These are phyloP conservation scores for Euproctis similis DNA, from an alignment of 2,888 invertebrate genomes.

Conservation along the genomic window DNA sequence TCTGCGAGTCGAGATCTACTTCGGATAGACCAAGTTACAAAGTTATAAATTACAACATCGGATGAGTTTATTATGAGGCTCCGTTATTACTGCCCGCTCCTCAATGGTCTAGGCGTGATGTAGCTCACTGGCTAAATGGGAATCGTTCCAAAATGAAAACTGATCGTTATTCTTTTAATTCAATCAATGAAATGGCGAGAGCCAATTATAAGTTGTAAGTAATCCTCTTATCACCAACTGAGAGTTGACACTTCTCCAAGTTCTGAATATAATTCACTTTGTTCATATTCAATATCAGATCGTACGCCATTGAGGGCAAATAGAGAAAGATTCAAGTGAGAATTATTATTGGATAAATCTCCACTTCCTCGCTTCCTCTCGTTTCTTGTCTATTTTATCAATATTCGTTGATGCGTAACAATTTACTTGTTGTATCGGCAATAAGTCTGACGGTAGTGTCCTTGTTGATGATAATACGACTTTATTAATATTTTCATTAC, in stretches of 20 bases:
- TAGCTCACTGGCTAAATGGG: too few species aligned
- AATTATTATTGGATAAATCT: constrained; percentile 72
- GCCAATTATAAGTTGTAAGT: constrained; percentile 73
- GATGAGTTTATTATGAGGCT: too few species aligned
- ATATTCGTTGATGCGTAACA: constrained; percentile 52
- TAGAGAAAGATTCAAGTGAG: constrained; percentile 72
- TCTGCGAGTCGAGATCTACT: too few species aligned
- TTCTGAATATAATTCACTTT: constrained; percentile 70
- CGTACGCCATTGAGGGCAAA: constrained; percentile 66
- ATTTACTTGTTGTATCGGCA: constrained; percentile 60
- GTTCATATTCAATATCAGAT: constrained; percentile 74
- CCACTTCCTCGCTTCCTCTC: constrained; percentile 58
- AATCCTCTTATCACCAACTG: constrained; percentile 66
- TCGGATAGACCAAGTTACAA: too few species aligned
- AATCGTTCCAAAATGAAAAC: constrained; percentile 38
- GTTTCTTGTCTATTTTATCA: too few species aligned
- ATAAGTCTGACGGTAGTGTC: constrained; percentile 36
- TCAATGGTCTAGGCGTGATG: too few species aligned
- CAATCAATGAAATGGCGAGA: constrained; percentile 59
- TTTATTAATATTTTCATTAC: too few species aligned
- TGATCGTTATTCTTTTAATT: constrained; percentile 44
- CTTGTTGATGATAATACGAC: too few species aligned
- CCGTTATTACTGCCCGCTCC: too few species aligned
- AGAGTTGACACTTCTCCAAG: constrained; percentile 59
- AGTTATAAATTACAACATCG: too few species aligned